These are phyloP conservation scores for Amblyornis subalaris DNA, from an alignment of 2,113 vertebrate species.

Conservation along the genomic window DNA sequence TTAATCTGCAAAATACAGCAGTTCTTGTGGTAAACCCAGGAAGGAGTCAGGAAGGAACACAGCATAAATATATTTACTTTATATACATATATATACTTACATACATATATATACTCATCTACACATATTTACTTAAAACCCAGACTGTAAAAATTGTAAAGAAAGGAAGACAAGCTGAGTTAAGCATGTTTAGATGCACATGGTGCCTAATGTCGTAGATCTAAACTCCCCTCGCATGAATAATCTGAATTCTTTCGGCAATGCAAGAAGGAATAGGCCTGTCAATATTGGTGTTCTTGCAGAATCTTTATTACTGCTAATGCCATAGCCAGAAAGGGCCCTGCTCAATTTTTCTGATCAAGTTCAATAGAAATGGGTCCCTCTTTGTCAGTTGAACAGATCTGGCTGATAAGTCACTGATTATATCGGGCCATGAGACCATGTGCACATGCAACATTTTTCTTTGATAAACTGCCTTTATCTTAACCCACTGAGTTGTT, in stretches of 20 bases:
- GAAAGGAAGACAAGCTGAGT: neutral
- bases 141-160: neutral
- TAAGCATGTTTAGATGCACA: neutral
- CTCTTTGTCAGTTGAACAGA: neutral
- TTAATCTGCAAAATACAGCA: constrained; percentile 66
- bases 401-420: neutral
- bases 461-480: neutral
- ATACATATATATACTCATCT: neutral
- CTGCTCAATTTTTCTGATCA: neutral
- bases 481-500: neutral
- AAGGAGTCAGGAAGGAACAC: neutral
- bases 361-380: neutral
- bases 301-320: neutral
- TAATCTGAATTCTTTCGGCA: neutral
- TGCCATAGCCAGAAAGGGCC: neutral
- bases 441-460: neutral
- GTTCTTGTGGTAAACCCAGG: neutral
- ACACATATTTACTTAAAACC: neutral
- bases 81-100: neutral
- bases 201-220: neutral
- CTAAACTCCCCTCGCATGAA: neutral
- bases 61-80: neutral
- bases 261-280: neutral
- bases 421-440: neutral
- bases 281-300: neutral